Percentiles rank a stretch among this genome's conserved stretches.
Conservation (phyloP, 2,888 invertebrate genomes). For the Synergus umbraculus region DNA sequence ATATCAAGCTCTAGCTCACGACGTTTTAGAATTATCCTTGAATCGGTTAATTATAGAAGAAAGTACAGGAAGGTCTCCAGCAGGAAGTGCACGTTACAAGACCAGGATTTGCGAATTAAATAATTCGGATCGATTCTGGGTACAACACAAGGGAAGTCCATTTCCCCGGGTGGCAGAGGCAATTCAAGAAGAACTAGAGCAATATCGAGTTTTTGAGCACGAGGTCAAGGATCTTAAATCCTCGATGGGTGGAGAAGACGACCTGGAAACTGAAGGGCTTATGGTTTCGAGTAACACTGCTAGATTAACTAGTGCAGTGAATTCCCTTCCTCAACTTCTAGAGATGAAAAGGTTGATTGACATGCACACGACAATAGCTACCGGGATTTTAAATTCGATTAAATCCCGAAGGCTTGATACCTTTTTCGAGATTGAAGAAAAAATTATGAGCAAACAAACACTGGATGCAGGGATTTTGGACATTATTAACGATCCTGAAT, state of each 20-base stretch:
- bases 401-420: constrained; percentile 95
- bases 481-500: constrained; percentile 90
- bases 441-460: constrained; percentile 93
- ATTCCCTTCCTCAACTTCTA: constrained; percentile 96
- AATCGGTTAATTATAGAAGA: constrained; percentile 89
- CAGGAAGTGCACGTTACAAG: constrained; percentile 85
- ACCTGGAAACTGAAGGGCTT: constrained; percentile 89
- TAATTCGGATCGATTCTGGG: constrained; percentile 94
- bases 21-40: constrained; percentile 93
- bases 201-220: constrained; percentile 95
- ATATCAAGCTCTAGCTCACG: constrained; percentile 98
- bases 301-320: constrained; percentile 95
- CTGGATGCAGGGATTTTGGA: constrained; percentile 92
- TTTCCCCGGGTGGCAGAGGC: constrained; percentile 98
- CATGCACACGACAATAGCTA: constrained; percentile 99
- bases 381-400: constrained; percentile 91
- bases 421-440: constrained; percentile 98
- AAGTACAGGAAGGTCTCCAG: constrained; percentile 78
- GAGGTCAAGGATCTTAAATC: constrained; percentile 97
- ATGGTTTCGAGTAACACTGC: constrained; percentile 96
- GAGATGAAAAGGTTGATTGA: constrained; percentile 98
- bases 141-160: constrained; percentile 94
- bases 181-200: constrained; percentile 98
- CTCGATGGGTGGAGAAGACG: constrained; percentile 95
- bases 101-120: constrained; percentile 94